Percentiles rank a stretch among this genome's conserved stretches.
These are phyloP conservation scores for Megaceryle maxima DNA, from an alignment of 2,113 vertebrate genomes.

Conservation along the genomic window DNA sequence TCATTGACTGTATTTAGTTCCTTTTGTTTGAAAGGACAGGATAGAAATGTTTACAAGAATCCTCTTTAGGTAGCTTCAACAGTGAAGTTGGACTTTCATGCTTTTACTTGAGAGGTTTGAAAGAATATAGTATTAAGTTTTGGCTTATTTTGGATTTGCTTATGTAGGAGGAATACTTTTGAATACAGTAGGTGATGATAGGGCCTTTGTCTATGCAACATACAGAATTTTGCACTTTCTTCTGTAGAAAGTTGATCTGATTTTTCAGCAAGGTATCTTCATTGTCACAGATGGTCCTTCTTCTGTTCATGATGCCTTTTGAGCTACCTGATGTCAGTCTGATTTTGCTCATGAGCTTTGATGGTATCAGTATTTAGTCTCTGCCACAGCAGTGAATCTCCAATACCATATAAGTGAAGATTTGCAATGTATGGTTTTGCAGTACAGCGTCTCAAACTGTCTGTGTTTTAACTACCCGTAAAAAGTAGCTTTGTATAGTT, in stretches of 20 bases:
- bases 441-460: background rate
- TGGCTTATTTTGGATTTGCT: background rate
- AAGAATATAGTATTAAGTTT: background rate
- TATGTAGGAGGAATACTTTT: background rate
- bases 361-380: background rate
- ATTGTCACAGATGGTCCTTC: background rate
- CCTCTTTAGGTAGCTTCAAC: background rate
- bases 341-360: background rate
- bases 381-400: background rate
- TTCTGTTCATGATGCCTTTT: background rate
- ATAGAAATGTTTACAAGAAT: background rate
- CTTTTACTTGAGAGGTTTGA: background rate
- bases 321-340: background rate
- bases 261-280: background rate
- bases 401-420: rapidly evolving
- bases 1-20: background rate
- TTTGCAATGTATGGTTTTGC: background rate
- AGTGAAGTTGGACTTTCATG: background rate
- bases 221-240: background rate
- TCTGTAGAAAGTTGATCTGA: background rate
- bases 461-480: background rate
- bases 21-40: background rate
- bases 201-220: background rate
- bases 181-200: background rate
- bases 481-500: background rate